Conservation (phyloP, 2,797 vertebrate species). For the Bryconaethiops microstoma region DNA sequence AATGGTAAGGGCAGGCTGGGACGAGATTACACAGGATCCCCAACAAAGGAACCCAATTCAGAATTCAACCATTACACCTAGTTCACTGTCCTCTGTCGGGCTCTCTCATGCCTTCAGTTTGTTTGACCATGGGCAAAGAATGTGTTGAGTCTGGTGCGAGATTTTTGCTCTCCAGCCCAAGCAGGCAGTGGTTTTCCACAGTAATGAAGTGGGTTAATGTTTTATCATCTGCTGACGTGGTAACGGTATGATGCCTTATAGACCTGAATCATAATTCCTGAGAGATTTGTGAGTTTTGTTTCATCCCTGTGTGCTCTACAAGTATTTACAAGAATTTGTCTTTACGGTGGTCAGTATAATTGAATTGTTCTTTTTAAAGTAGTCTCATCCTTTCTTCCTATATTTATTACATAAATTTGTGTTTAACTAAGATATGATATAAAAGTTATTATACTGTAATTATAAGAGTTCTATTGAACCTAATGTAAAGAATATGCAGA, state of each 20-base stretch:
- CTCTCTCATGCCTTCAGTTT: background rate
- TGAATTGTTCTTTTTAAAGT: too few relatives aligned
- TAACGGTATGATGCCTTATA: background rate
- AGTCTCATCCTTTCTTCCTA: background rate
- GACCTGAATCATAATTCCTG: background rate
- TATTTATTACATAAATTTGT: background rate
- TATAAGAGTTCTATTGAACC: background rate
- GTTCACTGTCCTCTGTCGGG: background rate
- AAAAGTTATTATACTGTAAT: too few relatives aligned
- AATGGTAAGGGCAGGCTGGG: slow-evolving; percentile 35
- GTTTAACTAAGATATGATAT: background rate
- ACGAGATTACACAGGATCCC: slow-evolving; percentile 33
- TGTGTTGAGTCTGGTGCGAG: slow-evolving; percentile 28
- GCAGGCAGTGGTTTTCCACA: slow-evolving; percentile 21
- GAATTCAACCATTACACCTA: slow-evolving; percentile 24
- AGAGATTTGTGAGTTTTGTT: background rate
- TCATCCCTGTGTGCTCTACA: background rate
- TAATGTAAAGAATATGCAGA: background rate
- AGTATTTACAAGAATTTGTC: background rate
- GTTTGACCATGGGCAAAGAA: slow-evolving; percentile 30
- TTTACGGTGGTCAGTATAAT: too few relatives aligned
- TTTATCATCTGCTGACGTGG: background rate
- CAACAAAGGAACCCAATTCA: slow-evolving; percentile 30
- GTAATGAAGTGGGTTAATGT: slow-evolving; percentile 2
- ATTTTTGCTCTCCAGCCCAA: slow-evolving; percentile 38